Evolutionary conservation across 2,888 invertebrate genomes (phyloP), one percentile per base, ranked within the genome.

Genomic region (Ditylenchus weischeri): DNA sequence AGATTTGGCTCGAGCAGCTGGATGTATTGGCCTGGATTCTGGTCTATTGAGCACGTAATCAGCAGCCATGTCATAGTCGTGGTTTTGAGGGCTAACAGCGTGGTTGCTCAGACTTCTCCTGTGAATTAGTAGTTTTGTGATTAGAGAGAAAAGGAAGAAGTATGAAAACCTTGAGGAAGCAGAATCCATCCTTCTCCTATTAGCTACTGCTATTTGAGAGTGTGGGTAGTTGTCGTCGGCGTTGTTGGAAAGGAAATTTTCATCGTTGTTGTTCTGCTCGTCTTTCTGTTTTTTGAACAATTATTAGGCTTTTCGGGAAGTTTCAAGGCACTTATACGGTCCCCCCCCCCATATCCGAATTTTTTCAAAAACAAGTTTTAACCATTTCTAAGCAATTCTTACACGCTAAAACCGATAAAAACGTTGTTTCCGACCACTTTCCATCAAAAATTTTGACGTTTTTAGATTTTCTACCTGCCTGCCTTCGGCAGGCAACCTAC

Each of bases 11-110:
- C 54, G 21, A 54, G 21, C 29, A 23, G 54, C n/a, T 15, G 59
- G 59, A 29, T 23, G 59, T 19, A 59, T 59, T 38, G 59, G 59
- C 10, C 59, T 13, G 13, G 59, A 59, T 7, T 59, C 59, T 35
- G 59, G 59, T 19, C 59, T 29, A 13, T 38, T 29, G 1, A 19
- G 19, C 8, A 29, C 13, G 8, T 36, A 19, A 10, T 23, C 59
- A 19, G 13, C 13, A 15, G 11, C 38, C 36, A 19, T 19, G 13
- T 43, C 43, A 43, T 43, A 43, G 2, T 43, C 8, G 11, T 43
- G 43, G 43, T 43, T 29, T 29, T 29, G 29, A 43, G 43, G 38
- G 15, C 43, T 43, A 43, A 15, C 59, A 11, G 59, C 13, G 23
- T 59, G 59, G 36, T 59, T 59, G 59, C 23, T 59, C 23, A 38